Evolutionary conservation across 2,113 vertebrate species (phyloP).

Genomic region (Callithrix jacchus): DNA sequence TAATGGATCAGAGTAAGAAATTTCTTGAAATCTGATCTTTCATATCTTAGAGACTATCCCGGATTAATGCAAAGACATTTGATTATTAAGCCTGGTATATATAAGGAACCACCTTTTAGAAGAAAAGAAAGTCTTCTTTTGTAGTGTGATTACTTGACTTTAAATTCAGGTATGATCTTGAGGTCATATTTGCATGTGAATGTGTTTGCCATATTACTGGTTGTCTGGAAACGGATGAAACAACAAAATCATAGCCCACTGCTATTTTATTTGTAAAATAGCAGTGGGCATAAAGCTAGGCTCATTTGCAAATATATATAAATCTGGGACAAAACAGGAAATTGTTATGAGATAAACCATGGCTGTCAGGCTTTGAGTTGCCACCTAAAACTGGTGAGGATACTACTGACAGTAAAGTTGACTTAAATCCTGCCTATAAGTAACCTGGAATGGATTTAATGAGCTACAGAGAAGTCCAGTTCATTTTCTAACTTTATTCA

Average conservation of each 20-base stretch:
- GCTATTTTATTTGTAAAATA: slow-evolving; percentile 20
- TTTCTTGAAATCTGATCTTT: not conserved
- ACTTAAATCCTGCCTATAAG: not conserved
- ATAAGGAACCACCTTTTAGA: not conserved
- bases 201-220: not conserved
- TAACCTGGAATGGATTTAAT: not conserved
- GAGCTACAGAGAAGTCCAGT: not conserved
- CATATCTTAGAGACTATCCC: not conserved
- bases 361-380: not conserved
- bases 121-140: not conserved
- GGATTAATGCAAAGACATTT: not conserved
- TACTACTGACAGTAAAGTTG: not conserved
- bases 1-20: not conserved
- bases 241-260: too few species aligned
- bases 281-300: not conserved
- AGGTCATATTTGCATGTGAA: not conserved
- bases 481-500: not conserved
- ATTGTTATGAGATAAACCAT: not conserved
- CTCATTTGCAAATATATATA: not conserved
- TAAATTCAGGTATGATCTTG: not conserved
- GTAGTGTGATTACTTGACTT: not conserved
- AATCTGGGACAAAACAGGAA: not conserved
- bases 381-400: not conserved
- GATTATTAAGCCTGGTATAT: not conserved
- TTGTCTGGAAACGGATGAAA: not conserved